Percentiles rank a stretch among this genome's conserved stretches.
Conservation (phyloP, 2,888 invertebrate species). For the Escarpia spicata region DNA sequence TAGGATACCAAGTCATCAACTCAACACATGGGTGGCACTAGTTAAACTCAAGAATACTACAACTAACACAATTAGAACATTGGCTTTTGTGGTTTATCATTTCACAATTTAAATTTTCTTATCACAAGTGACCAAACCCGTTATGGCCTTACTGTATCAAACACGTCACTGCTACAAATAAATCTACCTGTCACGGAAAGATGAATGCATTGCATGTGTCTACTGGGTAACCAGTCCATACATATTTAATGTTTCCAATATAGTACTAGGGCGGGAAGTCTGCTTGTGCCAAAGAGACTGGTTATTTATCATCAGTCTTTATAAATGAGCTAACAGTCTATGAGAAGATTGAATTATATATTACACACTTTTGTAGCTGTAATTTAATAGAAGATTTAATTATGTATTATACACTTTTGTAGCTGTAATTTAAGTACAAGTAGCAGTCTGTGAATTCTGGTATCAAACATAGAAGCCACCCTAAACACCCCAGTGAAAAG, state of each 20-base stretch:
- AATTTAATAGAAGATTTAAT: no score
- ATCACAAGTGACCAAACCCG: neutral
- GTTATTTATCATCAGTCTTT: neutral
- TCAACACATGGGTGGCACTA: neutral
- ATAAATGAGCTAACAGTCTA: neutral
- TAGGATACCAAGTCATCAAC: neutral
- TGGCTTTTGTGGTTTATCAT: neutral
- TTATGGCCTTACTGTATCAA: neutral
- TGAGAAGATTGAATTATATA: neutral
- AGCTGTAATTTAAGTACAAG: no score
- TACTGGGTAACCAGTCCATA: neutral
- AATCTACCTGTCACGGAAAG: neutral
- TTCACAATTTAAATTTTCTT: neutral
- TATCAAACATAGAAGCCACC: no score
- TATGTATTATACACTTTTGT: no score
- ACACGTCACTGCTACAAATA: neutral
- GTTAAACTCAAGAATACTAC: neutral
- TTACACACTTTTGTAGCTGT: no score
- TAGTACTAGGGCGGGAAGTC: neutral
- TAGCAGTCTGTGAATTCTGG: no score
- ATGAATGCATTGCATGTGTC: neutral
- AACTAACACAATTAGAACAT: neutral
- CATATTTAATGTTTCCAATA: neutral
- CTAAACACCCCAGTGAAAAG: no score
- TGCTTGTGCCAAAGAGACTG: neutral